Evolutionary conservation across 2,797 vertebrate species (phyloP).

Genomic region (Astyanax mexicanus): DNA sequence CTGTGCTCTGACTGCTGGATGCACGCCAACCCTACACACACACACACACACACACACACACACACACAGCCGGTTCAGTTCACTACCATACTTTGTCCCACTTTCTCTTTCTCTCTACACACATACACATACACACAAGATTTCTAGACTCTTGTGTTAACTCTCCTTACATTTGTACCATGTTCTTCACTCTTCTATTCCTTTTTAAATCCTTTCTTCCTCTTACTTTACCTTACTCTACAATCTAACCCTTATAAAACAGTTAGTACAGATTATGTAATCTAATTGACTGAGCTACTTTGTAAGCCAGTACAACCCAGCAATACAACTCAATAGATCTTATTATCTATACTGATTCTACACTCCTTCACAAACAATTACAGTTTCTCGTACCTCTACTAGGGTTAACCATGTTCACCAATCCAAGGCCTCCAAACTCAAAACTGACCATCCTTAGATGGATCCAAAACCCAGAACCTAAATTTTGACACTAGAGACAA

Average conservation of each 20-base stretch:
- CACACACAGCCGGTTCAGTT: conserved; percentile 12
- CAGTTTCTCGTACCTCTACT: too few species aligned
- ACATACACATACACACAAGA: neutral
- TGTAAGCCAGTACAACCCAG: too few species aligned
- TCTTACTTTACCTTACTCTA: conserved; percentile 11
- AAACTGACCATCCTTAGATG: too few species aligned
- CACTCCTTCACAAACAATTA: too few species aligned
- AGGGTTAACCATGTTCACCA: too few species aligned
- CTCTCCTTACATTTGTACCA: neutral
- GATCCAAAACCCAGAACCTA: too few species aligned
- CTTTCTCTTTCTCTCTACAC: conserved; percentile 23
- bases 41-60: conserved; percentile 19
- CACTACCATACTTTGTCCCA: conserved; percentile 44
- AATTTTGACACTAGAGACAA: too few species aligned
- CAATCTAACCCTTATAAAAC: neutral
- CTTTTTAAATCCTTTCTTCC: neutral
- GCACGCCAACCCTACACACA: conserved; percentile 43
- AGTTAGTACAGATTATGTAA: too few species aligned
- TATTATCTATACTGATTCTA: too few species aligned
- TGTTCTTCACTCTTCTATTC: neutral
- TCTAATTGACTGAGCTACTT: too few species aligned
- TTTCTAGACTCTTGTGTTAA: neutral
- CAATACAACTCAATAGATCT: too few species aligned
- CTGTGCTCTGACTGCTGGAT: conserved; percentile 56
- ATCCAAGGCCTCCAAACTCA: too few species aligned